A percentile compares a stretch with the other conserved stretches of the same genome.
These are phyloP conservation scores for Perca flavescens DNA, from an alignment of 2,113 vertebrate species.

Conservation along the genomic window DNA sequence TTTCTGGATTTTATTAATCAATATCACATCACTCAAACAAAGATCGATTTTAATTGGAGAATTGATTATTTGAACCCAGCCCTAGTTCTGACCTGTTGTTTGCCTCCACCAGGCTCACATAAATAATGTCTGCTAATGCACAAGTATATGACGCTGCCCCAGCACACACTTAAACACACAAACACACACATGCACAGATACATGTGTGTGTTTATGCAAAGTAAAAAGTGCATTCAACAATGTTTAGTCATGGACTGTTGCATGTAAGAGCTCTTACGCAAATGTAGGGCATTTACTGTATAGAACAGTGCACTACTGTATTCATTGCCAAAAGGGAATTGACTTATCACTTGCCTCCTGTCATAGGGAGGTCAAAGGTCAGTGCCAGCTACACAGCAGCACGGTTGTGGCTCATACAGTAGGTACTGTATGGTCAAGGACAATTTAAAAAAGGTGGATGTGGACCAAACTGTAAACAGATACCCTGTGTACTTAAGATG, in stretches of 20 bases:
- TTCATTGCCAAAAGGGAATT: background rate
- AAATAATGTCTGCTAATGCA: conserved; percentile 29
- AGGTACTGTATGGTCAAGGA: background rate
- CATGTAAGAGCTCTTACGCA: background rate
- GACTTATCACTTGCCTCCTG: background rate
- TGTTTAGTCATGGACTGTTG: background rate
- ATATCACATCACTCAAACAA: too few species aligned
- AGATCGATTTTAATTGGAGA: too few species aligned
- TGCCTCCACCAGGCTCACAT: conserved; percentile 2
- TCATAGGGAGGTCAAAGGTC: conserved; percentile 21
- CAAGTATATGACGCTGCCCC: background rate
- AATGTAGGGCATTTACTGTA: too few species aligned
- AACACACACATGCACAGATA: background rate
- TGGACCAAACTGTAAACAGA: background rate
- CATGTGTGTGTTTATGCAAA: too few species aligned
- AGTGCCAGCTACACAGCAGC: background rate
- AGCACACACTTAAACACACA: conserved; percentile 14
- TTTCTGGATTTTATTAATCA: too few species aligned
- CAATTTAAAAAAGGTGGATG: background rate
- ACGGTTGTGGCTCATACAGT: background rate
- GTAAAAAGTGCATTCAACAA: too few species aligned
- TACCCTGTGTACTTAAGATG: background rate
- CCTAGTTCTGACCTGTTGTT: conserved; percentile 18
- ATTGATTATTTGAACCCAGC: too few species aligned
- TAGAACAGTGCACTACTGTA: background rate